Conservation (phyloP, 2,888 invertebrate species). For the Pantelozetes paolii region DNA sequence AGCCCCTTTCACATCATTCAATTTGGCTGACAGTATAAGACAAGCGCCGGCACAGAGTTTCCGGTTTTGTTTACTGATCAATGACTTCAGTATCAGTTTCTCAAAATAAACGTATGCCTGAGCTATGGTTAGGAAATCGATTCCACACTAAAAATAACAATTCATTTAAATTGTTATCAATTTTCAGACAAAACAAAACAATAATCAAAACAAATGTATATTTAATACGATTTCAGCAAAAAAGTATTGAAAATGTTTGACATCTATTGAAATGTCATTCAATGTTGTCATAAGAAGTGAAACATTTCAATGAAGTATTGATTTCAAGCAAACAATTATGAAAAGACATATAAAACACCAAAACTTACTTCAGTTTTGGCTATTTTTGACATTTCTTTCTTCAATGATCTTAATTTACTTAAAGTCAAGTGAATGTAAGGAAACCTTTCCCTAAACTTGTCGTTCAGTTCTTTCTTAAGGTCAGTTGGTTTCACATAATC, state of each 20-base stretch:
- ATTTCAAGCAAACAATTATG: too few relatives aligned
- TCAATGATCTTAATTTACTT: conserved; percentile 91
- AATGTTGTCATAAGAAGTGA: too few relatives aligned
- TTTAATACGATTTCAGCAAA: background rate
- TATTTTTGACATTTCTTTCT: conserved; percentile 90
- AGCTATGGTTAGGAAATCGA: conserved; percentile 84
- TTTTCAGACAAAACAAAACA: background rate
- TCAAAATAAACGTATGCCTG: conserved; percentile 98
- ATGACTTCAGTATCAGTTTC: conserved; percentile 78
- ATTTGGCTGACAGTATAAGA: conserved; percentile 85
- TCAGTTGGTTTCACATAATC: conserved; percentile 94
- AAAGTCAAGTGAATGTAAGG: conserved; percentile 89
- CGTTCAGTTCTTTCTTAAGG: conserved; percentile 92
- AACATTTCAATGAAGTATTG: too few relatives aligned
- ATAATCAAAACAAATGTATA: background rate
- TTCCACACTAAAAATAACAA: conserved; percentile 59
- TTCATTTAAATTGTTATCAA: background rate
- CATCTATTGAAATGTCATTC: too few relatives aligned
- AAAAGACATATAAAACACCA: too few relatives aligned
- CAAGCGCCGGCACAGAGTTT: conserved; percentile 94
- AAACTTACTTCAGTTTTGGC: conserved; percentile 64
- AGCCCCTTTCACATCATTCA: conserved; percentile 93
- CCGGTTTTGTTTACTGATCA: conserved; percentile 90
- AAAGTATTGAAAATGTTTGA: background rate
- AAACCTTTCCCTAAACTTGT: conserved; percentile 90